phyloP scores from a whole-genome alignment of 2,797 vertebrate species.

The Danio tinwini region DNA sequence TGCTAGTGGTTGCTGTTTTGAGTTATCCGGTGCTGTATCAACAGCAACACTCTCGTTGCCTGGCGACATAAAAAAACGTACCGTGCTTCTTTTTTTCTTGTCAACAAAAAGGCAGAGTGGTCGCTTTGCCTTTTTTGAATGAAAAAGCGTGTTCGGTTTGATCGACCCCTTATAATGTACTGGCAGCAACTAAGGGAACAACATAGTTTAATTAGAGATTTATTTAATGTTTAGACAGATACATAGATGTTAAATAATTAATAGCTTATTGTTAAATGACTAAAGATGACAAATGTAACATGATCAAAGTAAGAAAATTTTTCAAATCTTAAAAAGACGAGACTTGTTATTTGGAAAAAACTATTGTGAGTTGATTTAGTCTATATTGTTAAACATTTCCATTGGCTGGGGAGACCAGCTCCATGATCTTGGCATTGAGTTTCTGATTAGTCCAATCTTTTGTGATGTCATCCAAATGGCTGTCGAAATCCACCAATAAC shows the following conservation, averaged over 20 bases:
- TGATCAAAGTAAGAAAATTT: not conserved
- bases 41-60: too few relatives aligned
- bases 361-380: not conserved
- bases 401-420: constrained; percentile 78
- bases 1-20: too few relatives aligned
- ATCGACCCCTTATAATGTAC: not conserved
- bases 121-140: too few relatives aligned
- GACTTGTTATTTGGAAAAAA: not conserved
- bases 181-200: not conserved
- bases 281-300: not conserved
- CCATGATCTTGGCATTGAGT: constrained; percentile 84
- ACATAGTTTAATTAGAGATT: not conserved
- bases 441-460: constrained; percentile 92
- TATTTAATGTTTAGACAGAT: not conserved
- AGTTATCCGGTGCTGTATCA: too few relatives aligned
- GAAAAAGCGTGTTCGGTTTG: too few relatives aligned
- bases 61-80: too few relatives aligned
- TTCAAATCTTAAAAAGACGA: not conserved
- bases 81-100: too few relatives aligned
- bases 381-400: constrained; percentile 70
- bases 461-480: constrained; percentile 90
- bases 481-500: constrained; percentile 87
- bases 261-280: not conserved
- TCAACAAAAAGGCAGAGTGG: too few relatives aligned
- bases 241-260: not conserved